phyloP scores from a whole-genome alignment of 2,888 invertebrate genomes.

The Volucella bombylans region DNA sequence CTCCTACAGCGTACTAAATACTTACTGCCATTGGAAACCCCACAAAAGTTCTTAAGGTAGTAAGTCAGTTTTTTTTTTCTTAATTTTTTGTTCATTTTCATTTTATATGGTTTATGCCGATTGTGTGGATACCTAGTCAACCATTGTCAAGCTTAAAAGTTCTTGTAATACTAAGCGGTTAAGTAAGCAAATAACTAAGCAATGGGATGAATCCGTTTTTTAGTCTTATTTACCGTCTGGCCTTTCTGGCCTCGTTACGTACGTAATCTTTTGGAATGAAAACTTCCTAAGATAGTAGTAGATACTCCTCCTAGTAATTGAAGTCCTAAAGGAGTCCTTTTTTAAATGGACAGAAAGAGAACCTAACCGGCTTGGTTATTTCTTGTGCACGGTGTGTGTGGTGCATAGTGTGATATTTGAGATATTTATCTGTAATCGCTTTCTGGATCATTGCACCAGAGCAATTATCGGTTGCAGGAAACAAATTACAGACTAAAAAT shows the following conservation, averaged over 20 bases:
- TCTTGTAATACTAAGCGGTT: conserved; percentile 65
- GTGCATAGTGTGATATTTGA: conserved; percentile 13
- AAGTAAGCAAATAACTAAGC: conserved; percentile 64
- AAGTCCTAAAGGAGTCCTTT: conserved; percentile 51
- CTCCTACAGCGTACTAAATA: conserved; percentile 48
- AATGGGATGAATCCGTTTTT: conserved; percentile 1
- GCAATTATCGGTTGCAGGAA: conserved; percentile 62
- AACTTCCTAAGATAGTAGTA: conserved; percentile 42
- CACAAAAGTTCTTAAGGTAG: conserved; percentile 62
- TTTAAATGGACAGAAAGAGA: conserved; percentile 10
- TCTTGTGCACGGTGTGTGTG: conserved; percentile 11
- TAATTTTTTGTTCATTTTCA: not conserved
- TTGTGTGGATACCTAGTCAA: conserved; percentile 52
- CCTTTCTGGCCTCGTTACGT: conserved; percentile 72
- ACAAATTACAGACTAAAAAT: conserved; percentile 30
- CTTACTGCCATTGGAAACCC: conserved; percentile 59
- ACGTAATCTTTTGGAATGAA: conserved; percentile 72
- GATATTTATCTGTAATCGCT: conserved; percentile 67
- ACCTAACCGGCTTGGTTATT: conserved; percentile 53
- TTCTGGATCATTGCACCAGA: conserved; percentile 70
- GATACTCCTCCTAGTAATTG: conserved; percentile 1
- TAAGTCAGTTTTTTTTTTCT: conserved; percentile 4
- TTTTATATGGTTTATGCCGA: not conserved
- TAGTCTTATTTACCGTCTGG: conserved; percentile 60
- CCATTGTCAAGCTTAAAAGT: conserved; percentile 63